Evolutionary conservation across 2,888 invertebrate species (phyloP).

Genomic region (Acleris literana): DNA sequence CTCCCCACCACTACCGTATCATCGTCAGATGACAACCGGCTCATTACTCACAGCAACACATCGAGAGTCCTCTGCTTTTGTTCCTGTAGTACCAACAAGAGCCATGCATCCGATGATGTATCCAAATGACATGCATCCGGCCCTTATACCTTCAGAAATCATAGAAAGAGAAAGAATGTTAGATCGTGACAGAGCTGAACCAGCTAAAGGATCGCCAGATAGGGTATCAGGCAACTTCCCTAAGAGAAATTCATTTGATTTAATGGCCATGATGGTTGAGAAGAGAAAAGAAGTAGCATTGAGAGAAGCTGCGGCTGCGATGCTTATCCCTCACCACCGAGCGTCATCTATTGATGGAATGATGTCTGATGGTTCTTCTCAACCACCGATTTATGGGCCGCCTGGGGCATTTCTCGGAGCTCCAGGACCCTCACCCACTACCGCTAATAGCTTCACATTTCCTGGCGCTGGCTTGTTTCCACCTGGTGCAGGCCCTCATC

Average conservation of each 20-base stretch:
- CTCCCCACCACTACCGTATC: constrained; percentile 86
- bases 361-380: constrained; percentile 84
- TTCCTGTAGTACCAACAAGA: constrained; percentile 92
- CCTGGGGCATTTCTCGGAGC: constrained; percentile 86
- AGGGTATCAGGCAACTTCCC: constrained; percentile 69
- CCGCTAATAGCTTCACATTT: constrained; percentile 87
- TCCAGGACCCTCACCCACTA: constrained; percentile 86
- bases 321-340: constrained; percentile 86
- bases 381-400: constrained; percentile 86
- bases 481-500: constrained; percentile 86
- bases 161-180: constrained; percentile 82
- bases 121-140: constrained; percentile 88
- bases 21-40: constrained; percentile 85
- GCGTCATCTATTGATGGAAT: constrained; percentile 80
- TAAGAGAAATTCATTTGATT: constrained; percentile 87
- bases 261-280: constrained; percentile 96
- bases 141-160: constrained; percentile 84
- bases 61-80: constrained; percentile 93
- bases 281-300: constrained; percentile 92
- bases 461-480: constrained; percentile 89
- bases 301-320: constrained; percentile 87
- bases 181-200: constrained; percentile 75
- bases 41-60: constrained; percentile 82
- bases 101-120: constrained; percentile 89
- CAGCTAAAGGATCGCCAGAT: constrained; percentile 78